A percentile compares a stretch with the other conserved stretches of the same genome.
These are phyloP conservation scores for Strigamia maritima DNA, from an alignment of 2,888 invertebrate species.

Conservation along the genomic window DNA sequence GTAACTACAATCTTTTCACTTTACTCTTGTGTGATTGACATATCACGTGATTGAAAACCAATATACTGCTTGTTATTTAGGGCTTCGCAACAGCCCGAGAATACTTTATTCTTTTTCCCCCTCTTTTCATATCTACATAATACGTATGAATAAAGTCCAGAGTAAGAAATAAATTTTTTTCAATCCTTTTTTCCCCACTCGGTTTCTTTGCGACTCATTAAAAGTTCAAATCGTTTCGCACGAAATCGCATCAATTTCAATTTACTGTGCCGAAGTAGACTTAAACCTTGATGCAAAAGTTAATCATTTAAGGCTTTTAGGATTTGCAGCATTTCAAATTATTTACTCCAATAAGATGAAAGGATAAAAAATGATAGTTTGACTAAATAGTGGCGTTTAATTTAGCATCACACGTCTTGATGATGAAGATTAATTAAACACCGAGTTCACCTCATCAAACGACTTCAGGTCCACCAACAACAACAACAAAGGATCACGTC, in stretches of 20 bases:
- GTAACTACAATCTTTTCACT: slow-evolving; percentile 4
- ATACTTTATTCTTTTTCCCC: not conserved
- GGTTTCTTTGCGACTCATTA: too few relatives aligned
- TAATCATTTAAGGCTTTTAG: too few relatives aligned
- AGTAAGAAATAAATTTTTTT: too few relatives aligned
- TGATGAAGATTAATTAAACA: not conserved
- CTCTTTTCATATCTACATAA: not conserved
- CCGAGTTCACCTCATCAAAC: not conserved
- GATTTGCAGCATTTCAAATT: too few relatives aligned
- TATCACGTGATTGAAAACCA: slow-evolving; percentile 4
- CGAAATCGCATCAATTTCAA: too few relatives aligned
- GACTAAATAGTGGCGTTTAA: not conserved
- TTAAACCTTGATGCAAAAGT: too few relatives aligned
- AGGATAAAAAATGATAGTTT: too few relatives aligned
- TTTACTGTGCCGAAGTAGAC: too few relatives aligned
- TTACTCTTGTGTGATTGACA: slow-evolving; percentile 4
- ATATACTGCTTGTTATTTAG: slow-evolving; percentile 4
- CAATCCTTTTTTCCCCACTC: too few relatives aligned
- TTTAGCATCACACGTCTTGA: not conserved
- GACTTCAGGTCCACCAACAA: not conserved
- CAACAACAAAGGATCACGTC: not conserved
- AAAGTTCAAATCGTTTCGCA: too few relatives aligned
- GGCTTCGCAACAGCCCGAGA: not conserved
- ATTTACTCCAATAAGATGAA: too few relatives aligned
- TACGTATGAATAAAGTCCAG: too few relatives aligned